Percentiles rank a stretch among this genome's conserved stretches.
These are phyloP conservation scores for Caligus rogercresseyi DNA, from an alignment of 1,140 invertebrate genomes.

Conservation along the genomic window DNA sequence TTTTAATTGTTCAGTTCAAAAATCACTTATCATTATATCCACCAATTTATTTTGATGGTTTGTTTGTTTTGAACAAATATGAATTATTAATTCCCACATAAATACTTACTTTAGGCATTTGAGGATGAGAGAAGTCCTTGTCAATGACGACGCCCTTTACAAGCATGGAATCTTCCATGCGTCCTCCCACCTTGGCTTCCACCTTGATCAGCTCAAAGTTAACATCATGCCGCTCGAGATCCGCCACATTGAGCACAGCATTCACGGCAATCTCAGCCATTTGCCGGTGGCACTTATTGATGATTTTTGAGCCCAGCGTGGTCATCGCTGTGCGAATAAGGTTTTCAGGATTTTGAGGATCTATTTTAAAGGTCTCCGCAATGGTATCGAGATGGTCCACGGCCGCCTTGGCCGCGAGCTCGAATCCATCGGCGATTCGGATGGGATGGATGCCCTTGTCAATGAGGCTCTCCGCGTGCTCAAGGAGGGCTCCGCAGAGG, in stretches of 20 bases:
- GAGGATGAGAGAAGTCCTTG: slow-evolving; percentile 97
- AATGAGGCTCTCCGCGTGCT: slow-evolving; percentile 78
- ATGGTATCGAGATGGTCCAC: slow-evolving; percentile 71
- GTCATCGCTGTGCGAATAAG: slow-evolving; percentile 92
- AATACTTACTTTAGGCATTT: slow-evolving; percentile 78
- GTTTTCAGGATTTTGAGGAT: slow-evolving; percentile 61
- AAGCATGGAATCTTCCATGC: slow-evolving; percentile 88
- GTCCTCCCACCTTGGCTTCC: slow-evolving; percentile 92
- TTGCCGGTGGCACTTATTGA: slow-evolving; percentile 56
- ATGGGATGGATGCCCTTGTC: slow-evolving; percentile 98
- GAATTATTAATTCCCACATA: no score
- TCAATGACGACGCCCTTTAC: slow-evolving; percentile 94
- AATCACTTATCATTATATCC: no score
- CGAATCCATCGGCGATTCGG: slow-evolving; percentile 95
- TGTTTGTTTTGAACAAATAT: no score
- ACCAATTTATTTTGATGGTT: no score
- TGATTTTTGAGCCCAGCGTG: slow-evolving; percentile 94
- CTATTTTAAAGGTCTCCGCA: slow-evolving; percentile 70
- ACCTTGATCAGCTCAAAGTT: slow-evolving; percentile 99
- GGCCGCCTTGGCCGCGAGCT: slow-evolving; percentile 81
- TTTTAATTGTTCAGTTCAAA: no score
- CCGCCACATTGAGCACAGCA: slow-evolving; percentile 80
- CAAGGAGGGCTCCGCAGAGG: slow-evolving; percentile 71
- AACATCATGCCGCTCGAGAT: slow-evolving; percentile 81
- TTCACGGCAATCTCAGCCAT: slow-evolving; percentile 99